These are phyloP conservation scores for Ceuthmochares aereus DNA, from an alignment of 2,113 vertebrate species.

Conservation along the genomic window DNA sequence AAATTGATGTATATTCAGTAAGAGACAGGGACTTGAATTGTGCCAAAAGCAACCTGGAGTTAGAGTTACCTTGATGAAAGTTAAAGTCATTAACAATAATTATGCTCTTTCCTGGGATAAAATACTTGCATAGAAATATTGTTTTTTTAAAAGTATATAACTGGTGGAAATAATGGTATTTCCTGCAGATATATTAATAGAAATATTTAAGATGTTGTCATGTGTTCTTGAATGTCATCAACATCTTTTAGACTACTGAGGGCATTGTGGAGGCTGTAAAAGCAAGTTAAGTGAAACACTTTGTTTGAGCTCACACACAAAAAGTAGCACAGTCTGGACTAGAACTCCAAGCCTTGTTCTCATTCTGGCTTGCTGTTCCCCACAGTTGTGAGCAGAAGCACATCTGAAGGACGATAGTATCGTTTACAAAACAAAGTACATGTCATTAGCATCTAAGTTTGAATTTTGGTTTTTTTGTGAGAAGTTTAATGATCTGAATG, in stretches of 20 bases:
- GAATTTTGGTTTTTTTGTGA: not conserved
- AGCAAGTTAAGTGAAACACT: not conserved
- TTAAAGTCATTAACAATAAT: not conserved
- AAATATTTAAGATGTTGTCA: not conserved
- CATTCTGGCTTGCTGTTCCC: not conserved
- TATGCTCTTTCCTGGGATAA: not conserved
- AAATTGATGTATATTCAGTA: not conserved
- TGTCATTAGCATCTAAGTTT: rapidly evolving
- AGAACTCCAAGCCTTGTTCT: not conserved
- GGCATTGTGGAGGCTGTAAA: not conserved
- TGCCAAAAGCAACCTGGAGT: not conserved
- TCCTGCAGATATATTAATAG: not conserved
- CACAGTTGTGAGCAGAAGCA: not conserved
- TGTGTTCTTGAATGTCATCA: not conserved
- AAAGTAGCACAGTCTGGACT: not conserved
- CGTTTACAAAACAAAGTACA: not conserved
- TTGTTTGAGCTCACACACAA: not conserved
- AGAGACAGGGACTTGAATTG: not conserved
- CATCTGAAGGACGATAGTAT: not conserved
- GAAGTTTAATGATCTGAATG: not conserved
- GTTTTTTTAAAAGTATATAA: not conserved
- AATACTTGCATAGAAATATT: not conserved
- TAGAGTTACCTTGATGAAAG: not conserved
- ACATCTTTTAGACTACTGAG: too few species aligned
- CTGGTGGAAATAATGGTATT: not conserved